These are phyloP conservation scores for Hippocampus guttulatus DNA, from an alignment of 2,113 vertebrate genomes.

Conservation along the genomic window DNA sequence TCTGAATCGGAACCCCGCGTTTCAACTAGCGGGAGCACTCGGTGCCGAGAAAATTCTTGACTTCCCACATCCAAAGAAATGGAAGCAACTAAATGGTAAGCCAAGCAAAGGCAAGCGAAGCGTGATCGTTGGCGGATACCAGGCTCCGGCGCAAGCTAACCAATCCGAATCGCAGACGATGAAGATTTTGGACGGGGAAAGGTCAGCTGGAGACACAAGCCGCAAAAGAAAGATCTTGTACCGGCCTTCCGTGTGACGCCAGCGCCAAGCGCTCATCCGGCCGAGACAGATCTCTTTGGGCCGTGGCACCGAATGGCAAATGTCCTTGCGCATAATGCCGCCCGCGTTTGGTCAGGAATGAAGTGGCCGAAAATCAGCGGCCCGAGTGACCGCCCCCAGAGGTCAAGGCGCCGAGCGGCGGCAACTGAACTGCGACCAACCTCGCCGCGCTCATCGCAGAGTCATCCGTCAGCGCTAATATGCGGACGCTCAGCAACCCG, in stretches of 20 bases:
- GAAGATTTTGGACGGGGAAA: not conserved
- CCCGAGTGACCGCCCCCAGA: slow-evolving; percentile 48
- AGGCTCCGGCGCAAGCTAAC: not conserved
- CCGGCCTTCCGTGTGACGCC: too few species aligned
- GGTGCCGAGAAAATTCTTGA: too few species aligned
- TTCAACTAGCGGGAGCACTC: too few species aligned
- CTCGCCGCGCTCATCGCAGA: slow-evolving; percentile 67
- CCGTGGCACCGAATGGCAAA: slow-evolving; percentile 15
- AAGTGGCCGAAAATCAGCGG: not conserved
- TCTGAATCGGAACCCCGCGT: too few species aligned
- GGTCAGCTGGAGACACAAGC: not conserved
- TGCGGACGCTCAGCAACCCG: slow-evolving; percentile 71
- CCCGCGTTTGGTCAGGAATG: not conserved
- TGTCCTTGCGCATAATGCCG: not conserved
- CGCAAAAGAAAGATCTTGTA: not conserved
- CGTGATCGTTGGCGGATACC: too few species aligned
- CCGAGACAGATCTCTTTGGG: slow-evolving; percentile 3
- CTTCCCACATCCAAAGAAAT: too few species aligned
- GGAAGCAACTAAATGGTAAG: too few species aligned
- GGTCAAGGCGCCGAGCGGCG: slow-evolving; percentile 45
- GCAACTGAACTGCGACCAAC: slow-evolving; percentile 53
- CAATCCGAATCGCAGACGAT: not conserved
- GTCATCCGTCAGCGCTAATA: slow-evolving; percentile 77
- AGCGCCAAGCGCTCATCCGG: too few species aligned
- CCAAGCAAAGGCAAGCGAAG: too few species aligned